These are phyloP conservation scores for Nymphalis c-album DNA, from an alignment of 2,888 invertebrate species.

Conservation along the genomic window DNA sequence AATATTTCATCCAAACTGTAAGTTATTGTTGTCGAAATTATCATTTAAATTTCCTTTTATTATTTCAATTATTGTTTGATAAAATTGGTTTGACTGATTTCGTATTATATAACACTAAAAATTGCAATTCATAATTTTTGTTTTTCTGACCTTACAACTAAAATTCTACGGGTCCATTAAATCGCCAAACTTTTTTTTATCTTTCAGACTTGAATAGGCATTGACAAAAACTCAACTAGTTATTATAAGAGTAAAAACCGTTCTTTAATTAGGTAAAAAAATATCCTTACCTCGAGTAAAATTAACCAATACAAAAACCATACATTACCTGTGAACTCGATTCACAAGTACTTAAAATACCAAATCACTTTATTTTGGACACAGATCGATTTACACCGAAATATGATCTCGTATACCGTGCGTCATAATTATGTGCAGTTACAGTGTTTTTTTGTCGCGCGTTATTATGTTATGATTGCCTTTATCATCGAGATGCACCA, in stretches of 20 bases:
- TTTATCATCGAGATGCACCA: slow-evolving; percentile 60
- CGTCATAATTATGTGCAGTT: slow-evolving; percentile 48
- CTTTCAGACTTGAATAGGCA: slow-evolving; percentile 33
- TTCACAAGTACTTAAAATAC: background rate
- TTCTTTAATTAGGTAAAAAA: slow-evolving; percentile 15
- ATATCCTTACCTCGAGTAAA: background rate
- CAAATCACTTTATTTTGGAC: slow-evolving; percentile 4
- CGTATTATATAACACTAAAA: no score
- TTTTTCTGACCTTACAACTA: slow-evolving; percentile 50
- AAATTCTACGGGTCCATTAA: slow-evolving; percentile 28
- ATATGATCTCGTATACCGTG: slow-evolving; percentile 2
- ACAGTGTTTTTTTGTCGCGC: slow-evolving; percentile 56
- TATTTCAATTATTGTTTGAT: background rate
- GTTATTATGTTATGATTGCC: slow-evolving; percentile 57
- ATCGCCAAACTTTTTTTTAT: slow-evolving; percentile 39
- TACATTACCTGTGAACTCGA: background rate
- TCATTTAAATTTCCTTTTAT: background rate
- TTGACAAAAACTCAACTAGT: slow-evolving; percentile 37
- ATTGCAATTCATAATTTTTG: background rate
- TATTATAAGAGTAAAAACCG: slow-evolving; percentile 24
- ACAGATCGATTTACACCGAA: slow-evolving; percentile 6
- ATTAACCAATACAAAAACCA: background rate
- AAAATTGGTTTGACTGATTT: background rate
- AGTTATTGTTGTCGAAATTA: background rate
- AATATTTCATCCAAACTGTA: no score